Base-by-base conservation (phyloP, 2,888 invertebrate genomes). In the Drosophila kokeensis region DNA sequence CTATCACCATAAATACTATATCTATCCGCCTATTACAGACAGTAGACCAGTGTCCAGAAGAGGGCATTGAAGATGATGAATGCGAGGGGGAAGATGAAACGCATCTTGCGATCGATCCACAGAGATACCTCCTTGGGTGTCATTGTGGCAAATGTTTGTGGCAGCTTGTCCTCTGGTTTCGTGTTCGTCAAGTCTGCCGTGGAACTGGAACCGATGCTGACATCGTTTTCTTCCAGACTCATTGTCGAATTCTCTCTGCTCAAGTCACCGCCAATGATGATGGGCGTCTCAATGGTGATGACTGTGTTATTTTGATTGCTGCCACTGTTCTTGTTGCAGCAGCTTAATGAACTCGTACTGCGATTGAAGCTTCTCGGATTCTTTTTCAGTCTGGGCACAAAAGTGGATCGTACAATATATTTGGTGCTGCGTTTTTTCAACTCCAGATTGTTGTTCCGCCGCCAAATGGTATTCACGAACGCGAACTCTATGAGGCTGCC, bases 391-490 rank as follows among this genome's bases (percentile, higher is more conserved):
- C 96, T 95, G 5, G 97, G 97, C 0, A 97, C 97, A 82, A 97
- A 92, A 0, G 97, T 97, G 57, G 96, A 96, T 93, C 96, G 97
- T 49, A 97, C 93, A 70, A 97, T 97, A 88, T 97, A 96, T 91
- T 97, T 97, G 91, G 97, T 96, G 92, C 96, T 96, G 24, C 92
- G 91, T 74, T 93, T 93, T 67, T 93, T 93, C 2, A 93, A 75
- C 69, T 93, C 90, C 53, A 93, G 82, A 59, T 91, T 92, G 55
- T 92, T 91, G 96, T 96, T 97, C 91, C 97, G 94, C 63, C 97
- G 94, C 95, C 97, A 97, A 87, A 97, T 97, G 10, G 97, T 97
- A 91, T 97, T 97, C 45, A 97, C 97, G 85, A 97, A 97, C 7
- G 97, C 97, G 88, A 97, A 97, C 92, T 97, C 97, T 0, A 97